Evolutionary conservation across 1,140 invertebrate species (phyloP).

Genomic region (Heliconius eleuchia): DNA sequence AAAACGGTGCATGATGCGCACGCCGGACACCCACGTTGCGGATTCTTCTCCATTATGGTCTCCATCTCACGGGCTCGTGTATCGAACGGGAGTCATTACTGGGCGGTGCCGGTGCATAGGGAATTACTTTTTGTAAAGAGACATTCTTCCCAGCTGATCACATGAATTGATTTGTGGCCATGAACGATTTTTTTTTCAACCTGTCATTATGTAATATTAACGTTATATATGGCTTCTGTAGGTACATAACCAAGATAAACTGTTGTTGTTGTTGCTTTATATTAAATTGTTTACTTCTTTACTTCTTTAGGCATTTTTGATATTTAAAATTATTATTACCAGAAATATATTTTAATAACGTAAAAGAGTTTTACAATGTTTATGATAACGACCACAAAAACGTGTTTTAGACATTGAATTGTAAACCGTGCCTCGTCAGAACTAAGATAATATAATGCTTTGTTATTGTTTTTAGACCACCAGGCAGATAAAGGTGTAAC

Average conservation of each 20-base stretch:
- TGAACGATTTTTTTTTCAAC: constrained; percentile 30
- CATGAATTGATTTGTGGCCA: constrained; percentile 48
- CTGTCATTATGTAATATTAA: constrained; percentile 32
- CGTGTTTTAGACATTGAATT: constrained; percentile 43
- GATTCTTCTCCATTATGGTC: constrained; percentile 62
- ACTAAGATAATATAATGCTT: constrained; percentile 61
- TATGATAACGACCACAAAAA: constrained; percentile 42
- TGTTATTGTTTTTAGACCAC: constrained; percentile 77
- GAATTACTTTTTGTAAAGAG: constrained; percentile 64
- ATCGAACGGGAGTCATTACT: constrained; percentile 64
- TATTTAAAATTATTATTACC: constrained; percentile 10
- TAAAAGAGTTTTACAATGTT: constrained; percentile 29
- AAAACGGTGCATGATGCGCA: constrained; percentile 65
- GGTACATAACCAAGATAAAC: constrained; percentile 11
- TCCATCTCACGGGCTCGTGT: constrained; percentile 73
- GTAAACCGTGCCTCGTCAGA: constrained; percentile 54
- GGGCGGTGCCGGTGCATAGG: constrained; percentile 56
- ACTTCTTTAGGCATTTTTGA: background rate
- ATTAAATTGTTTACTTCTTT: constrained; percentile 3
- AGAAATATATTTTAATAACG: background rate
- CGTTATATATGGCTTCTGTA: constrained; percentile 30
- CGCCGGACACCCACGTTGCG: constrained; percentile 73
- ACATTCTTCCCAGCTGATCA: constrained; percentile 58
- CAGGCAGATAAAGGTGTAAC: constrained; percentile 51
- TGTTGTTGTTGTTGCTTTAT: background rate